Evolutionary conservation across 1,140 invertebrate genomes (phyloP).

Genomic region (Phenacoccus solenopsis): DNA sequence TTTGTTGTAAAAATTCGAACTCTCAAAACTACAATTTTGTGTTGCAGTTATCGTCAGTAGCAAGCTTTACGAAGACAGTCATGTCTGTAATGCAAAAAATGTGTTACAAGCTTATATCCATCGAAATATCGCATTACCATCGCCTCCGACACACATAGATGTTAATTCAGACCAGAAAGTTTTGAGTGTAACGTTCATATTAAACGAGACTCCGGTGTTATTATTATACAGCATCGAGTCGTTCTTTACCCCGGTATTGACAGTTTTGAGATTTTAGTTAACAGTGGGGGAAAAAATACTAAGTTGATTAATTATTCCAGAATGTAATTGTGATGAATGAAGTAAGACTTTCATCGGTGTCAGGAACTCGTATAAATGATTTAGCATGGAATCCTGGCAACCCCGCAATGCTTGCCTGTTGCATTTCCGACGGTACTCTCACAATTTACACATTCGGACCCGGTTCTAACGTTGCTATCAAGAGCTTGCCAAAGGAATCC

Average conservation of each 20-base stretch:
- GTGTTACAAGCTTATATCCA: neutral
- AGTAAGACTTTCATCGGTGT: neutral
- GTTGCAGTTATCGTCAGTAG: neutral
- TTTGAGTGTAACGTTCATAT: neutral
- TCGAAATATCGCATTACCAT: neutral
- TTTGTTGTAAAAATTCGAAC: neutral
- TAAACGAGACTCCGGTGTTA: neutral
- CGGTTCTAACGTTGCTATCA: constrained; percentile 33
- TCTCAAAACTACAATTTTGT: neutral
- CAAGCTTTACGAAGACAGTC: neutral
- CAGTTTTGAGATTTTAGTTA: neutral
- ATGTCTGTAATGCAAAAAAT: neutral
- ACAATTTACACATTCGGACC: constrained; percentile 35
- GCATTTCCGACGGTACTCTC: constrained; percentile 39
- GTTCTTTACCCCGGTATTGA: neutral
- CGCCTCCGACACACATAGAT: neutral
- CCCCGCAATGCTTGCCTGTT: constrained; percentile 38
- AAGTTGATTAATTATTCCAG: neutral
- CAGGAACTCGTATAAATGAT: constrained; percentile 18
- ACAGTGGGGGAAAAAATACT: neutral
- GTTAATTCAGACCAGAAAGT: neutral
- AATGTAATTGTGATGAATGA: neutral
- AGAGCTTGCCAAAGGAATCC: constrained; percentile 31
- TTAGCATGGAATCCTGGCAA: constrained; percentile 45
- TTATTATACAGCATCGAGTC: neutral